Evolutionary conservation across 2,888 invertebrate species (phyloP), one percentile per base, ranked within the genome.

Genomic region (Limenitis camilla): DNA sequence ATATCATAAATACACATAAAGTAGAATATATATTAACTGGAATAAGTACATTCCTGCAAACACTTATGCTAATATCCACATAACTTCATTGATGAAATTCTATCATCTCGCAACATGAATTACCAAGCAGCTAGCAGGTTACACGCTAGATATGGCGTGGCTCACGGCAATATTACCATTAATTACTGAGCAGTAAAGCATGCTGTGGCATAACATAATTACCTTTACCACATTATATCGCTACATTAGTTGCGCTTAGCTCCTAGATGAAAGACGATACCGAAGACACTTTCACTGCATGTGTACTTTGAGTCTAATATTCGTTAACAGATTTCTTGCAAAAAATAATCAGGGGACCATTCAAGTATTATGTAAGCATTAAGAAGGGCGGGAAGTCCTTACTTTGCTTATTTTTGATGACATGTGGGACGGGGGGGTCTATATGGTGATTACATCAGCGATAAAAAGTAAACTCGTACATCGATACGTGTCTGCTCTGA

Each of bases 21-120:
- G 2, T 27, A 40, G 7, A 27, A 40, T 28, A 8, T 36, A 49
- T 27, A 35, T 10, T 46, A 36, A 35, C 19, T 19, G 3, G 28
- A 48, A 48, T 40, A 28, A 30, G 29, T 43, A 32, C 11, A 49
- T 46, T 45, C 40, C 41, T 41, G 9, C n/a, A 7, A 39, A 32
- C n/a, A n/a, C 33, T 38, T 40, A 46, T n/a, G 27, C 28, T 32
- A 35, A 19, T 29, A 5, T 28, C 7, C 35, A 29, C 40, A 49
- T 33, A 36, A 43, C 44, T 49, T 35, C 35, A 40, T 53, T 41
- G 45, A 45, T 41, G 53, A 49, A 54, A 50, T 54, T 46, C 50
- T 48, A 44, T 49, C 46, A 32, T 38, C 38, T 46, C 27, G 45
- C 42, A 50, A 49, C 31, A 41, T 41, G 30, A 19, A 19, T 19